Base-by-base conservation (phyloP, 2,888 invertebrate genomes). In the Trissonchulus latispiculum region DNA sequence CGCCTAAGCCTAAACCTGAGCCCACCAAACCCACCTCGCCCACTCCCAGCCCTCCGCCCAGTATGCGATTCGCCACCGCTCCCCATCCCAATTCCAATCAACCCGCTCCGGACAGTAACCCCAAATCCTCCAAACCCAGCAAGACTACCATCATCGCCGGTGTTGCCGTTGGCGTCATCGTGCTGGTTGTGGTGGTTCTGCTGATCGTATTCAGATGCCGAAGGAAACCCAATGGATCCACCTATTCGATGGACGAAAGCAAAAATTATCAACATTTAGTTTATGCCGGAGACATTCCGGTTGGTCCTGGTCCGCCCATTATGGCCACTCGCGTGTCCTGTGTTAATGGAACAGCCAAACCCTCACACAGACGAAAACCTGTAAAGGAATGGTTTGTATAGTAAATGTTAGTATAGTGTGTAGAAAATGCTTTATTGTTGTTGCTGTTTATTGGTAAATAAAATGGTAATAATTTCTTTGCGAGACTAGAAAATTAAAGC, bases 381-480 rank as follows among this genome's bases (percentile, higher is more conserved):
- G 91, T 94, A 83, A 94, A 94, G 87, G 94, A 94, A 88, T 94
- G 94, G 94, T 94, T 94, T 85, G 94, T 94, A 85, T 93, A 70
- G 72, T 29, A 36, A 8, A 29, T 62, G 3, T 8, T 15, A 15
- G 59, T n/a, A 59, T 15, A 59, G 59, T n/a, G n/a, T n/a, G n/a
- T n/a, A n/a, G n/a, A n/a, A n/a, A n/a, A n/a, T n/a, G n/a, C n/a
- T n/a, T n/a, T n/a, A n/a, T n/a, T n/a, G n/a, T n/a, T n/a, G n/a
- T n/a, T n/a, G n/a, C n/a, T n/a, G n/a, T n/a, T n/a, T n/a, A n/a
- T n/a, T n/a, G n/a, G n/a, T n/a, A n/a, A n/a, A n/a, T n/a, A n/a
- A n/a, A n/a, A n/a, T n/a, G n/a, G n/a, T n/a, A n/a, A n/a, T n/a
- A n/a, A n/a, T n/a, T n/a, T n/a, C n/a, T n/a, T n/a, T n/a, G n/a